A percentile compares a stretch with the other conserved stretches of the same genome.
phyloP scores from a whole-genome alignment of 2,888 invertebrate species.

The Siphonodentalium dalli region DNA sequence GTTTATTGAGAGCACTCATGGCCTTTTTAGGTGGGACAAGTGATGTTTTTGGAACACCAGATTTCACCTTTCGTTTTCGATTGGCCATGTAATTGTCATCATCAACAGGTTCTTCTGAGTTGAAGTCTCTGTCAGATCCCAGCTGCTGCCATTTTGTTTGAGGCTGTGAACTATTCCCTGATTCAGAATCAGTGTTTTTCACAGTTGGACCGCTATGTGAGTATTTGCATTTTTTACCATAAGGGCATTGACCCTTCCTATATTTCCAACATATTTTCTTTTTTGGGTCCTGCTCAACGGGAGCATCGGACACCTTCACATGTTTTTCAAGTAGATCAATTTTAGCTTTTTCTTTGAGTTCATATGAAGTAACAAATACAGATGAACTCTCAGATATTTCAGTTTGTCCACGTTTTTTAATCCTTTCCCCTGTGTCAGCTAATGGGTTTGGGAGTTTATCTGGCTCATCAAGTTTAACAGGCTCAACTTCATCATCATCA shows the following conservation, averaged over 20 bases:
- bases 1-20: constrained; percentile 69
- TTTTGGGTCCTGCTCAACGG: constrained; percentile 72
- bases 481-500: no score
- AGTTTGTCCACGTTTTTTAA: constrained; percentile 1
- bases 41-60: constrained; percentile 76
- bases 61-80: constrained; percentile 74
- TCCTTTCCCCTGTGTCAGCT: constrained; percentile 9
- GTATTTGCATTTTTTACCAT: constrained; percentile 90
- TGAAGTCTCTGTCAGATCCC: constrained; percentile 3
- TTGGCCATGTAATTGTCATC: constrained; percentile 62
- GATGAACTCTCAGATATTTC: constrained; percentile 64
- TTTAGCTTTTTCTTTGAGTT: constrained; percentile 84
- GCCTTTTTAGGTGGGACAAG: constrained; percentile 86
- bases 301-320: constrained; percentile 81
- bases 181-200: constrained; percentile 3
- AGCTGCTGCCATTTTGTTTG: constrained; percentile 10
- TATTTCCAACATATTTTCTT: constrained; percentile 90
- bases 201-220: constrained; percentile 78
- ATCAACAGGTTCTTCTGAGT: constrained; percentile 33
- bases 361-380: constrained; percentile 87
- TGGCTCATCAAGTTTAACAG: no score
- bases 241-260: constrained; percentile 86
- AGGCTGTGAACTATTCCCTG: constrained; percentile 70
- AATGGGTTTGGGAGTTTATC: constrained; percentile 15
- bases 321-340: constrained; percentile 87